Evolutionary conservation across 2,888 invertebrate genomes (phyloP).

Genomic region (Apotomis turbidana): DNA sequence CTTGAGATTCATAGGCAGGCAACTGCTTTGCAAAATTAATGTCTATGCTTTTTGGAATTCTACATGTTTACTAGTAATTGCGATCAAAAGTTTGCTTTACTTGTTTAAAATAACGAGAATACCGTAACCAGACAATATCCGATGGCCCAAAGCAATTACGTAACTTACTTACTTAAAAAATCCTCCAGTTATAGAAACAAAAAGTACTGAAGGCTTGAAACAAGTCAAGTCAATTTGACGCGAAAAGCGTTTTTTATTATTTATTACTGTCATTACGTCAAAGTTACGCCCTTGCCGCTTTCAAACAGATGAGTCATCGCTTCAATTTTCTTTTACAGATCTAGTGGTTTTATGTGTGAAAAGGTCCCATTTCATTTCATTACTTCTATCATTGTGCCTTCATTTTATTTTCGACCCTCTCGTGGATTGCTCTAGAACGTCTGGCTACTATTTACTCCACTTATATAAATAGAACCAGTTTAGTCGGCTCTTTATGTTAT

Average conservation of each 20-base stretch:
- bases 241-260: too few species aligned
- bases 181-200: too few species aligned
- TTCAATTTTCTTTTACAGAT: constrained; percentile 42
- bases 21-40: too few species aligned
- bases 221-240: too few species aligned
- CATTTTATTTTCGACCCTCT: constrained; percentile 63
- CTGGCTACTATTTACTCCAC: constrained; percentile 39
- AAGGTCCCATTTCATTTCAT: constrained; percentile 16
- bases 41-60: too few species aligned
- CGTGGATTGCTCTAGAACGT: constrained; percentile 61
- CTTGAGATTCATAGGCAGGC: too few species aligned
- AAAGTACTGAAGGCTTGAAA: too few species aligned
- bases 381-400: constrained; percentile 46
- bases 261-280: neutral
- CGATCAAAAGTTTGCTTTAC: too few species aligned
- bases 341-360: constrained; percentile 14
- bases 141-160: neutral
- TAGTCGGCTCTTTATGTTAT: too few species aligned
- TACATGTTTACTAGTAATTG: neutral
- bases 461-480: constrained; percentile 43
- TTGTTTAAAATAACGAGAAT: too few species aligned
- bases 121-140: too few species aligned
- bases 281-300: neutral
- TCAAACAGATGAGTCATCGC: constrained; percentile 8
- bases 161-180: too few species aligned